Evolutionary conservation across 2,113 vertebrate genomes (phyloP).

Genomic region (Misgurnus mizolepis): DNA sequence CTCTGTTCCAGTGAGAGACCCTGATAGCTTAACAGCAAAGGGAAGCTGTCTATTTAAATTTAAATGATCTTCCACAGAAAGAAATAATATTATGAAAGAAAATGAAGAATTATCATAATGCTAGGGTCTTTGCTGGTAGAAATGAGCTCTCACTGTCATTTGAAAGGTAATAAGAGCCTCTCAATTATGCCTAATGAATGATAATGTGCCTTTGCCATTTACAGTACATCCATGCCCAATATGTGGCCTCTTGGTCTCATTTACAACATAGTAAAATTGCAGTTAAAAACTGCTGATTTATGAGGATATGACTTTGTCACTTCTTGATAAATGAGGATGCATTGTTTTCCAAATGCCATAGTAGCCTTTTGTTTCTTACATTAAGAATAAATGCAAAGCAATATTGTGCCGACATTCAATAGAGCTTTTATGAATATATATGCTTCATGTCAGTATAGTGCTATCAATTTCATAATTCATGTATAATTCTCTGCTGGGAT

Average conservation of each 20-base stretch:
- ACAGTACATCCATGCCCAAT: constrained; percentile 46
- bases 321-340: neutral
- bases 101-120: constrained; percentile 68
- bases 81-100: constrained; percentile 66
- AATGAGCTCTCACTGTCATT: constrained; percentile 61
- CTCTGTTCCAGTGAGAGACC: constrained; percentile 28
- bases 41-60: constrained; percentile 70
- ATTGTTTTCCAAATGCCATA: neutral
- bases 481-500: neutral
- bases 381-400: neutral
- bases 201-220: constrained; percentile 51
- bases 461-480: neutral
- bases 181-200: constrained; percentile 59
- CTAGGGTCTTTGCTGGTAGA: constrained; percentile 56
- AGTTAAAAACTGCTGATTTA: constrained; percentile 1
- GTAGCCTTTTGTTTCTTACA: neutral
- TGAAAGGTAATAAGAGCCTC: constrained; percentile 65
- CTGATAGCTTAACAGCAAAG: constrained; percentile 26
- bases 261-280: constrained; percentile 16
- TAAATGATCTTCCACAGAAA: constrained; percentile 61
- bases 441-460: neutral
- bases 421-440: neutral
- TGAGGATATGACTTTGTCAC: neutral
- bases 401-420: neutral
- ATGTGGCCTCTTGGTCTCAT: constrained; percentile 50